Evolutionary conservation across 2,888 invertebrate species (phyloP), one percentile per base, ranked within the genome.

Genomic region (Tenthredo notha): DNA sequence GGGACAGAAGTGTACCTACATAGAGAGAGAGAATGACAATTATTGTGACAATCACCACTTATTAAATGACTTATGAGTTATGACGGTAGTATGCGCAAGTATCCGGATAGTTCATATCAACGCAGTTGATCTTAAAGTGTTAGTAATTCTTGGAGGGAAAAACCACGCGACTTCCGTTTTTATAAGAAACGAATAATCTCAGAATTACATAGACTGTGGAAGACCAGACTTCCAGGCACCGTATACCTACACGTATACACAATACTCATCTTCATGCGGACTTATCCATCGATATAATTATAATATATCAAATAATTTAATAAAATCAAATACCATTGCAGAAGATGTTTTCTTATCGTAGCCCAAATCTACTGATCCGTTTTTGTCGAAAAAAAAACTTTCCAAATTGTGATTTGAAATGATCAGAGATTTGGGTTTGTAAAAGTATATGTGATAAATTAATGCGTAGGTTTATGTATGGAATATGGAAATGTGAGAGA

Each of bases 171-270:
- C 29, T 77, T 54, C 29, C 77, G 33, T 25, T 37, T 47, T 37
- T 33, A 15, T 25, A 10, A 61, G 40, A 3, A 3, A 15, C 15
- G 10, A 18, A 33, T 10, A 10, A 25, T 77, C 50, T 77, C 54
- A 18, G 80, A 61, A 80, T 61, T 10, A 80, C 37, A 80, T 40
- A 43, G 43, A 43, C 47, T 3, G n/a, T n/a, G 2, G 33, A 54
- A 50, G 47, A 54, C 29, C 47, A 18, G 77, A 50, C n/a, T 77
- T 77, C 77, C 77, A 25, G 77, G 33, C 50, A 77, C 33, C 50
- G 10, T 50, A 47, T 43, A 43, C 9, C 15, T 43, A 43, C n/a
- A 43, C 72, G 29, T 29, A 40, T 72, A 40, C n/a, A 10, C 61
- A 10, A 61, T 25, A 61, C 3, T 10, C 9, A 25, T 33, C 15